Base-by-base conservation (phyloP, 1,140 invertebrate genomes). In the Drosophila kepulauana region DNA sequence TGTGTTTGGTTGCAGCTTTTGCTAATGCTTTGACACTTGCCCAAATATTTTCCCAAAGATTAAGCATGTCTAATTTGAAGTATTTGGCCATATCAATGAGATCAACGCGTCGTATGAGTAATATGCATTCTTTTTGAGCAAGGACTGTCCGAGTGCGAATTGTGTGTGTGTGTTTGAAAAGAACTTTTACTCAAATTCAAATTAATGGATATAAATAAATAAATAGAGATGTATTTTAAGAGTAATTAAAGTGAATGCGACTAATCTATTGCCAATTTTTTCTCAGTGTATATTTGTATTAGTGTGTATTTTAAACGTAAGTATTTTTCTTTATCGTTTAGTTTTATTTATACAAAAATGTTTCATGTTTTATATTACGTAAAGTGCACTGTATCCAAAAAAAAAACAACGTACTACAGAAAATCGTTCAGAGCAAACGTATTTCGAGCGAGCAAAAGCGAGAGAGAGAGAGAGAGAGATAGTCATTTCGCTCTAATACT, bases 251-350 rank as follows among this genome's bases (percentile, higher is more conserved):
- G 74, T 74, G 62, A 69, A 88, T 88, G 84, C 78, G 84, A 85
- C 85, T 91, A 91, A 74, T 91, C 91, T 92, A 92, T 92, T 92
- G 91, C 91, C 91, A 92, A 92, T 92, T 92, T 92, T 92, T 92
- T 92, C 91, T 92, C 91, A 84, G 78, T 88, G 82, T 91, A 81
- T 78, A 77, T 77, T 87, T 87, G 88, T 81, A 91, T 90, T 90
- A 91, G 86, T 91, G 90, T 91, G 59, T 82, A 75, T 76, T 78
- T 70, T 63, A 65, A 51, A 48, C 45, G 59, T 85, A 75, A 66
- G 62, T 76, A 68, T 51, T 81, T 25, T 71, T 63, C 46, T 49
- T 59, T 63, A 41, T 41, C 41, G 75, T 81, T 88, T 77, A 68
- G 72, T 86, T 61, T 68, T 75, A 74, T 72, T 81, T 56, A 79